These are phyloP conservation scores for Neocrepidodera transversa DNA, from an alignment of 2,888 invertebrate species.

Conservation along the genomic window DNA sequence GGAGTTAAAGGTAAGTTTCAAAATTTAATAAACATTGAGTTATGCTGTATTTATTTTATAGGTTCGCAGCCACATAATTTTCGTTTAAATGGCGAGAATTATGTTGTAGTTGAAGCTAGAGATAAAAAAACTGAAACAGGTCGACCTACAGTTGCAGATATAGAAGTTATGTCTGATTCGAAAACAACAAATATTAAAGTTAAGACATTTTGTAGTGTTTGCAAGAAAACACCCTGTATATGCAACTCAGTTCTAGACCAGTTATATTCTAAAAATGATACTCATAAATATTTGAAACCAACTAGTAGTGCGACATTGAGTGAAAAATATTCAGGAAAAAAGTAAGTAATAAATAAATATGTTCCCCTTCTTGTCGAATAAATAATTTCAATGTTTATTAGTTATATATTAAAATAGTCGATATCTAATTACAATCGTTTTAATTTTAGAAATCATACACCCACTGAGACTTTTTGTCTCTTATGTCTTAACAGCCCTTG, in stretches of 20 bases:
- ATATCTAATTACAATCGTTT: no score
- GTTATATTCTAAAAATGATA: neutral
- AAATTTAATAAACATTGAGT: neutral
- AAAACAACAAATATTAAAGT: slow-evolving; percentile 47
- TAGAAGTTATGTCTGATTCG: slow-evolving; percentile 43
- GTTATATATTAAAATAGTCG: no score
- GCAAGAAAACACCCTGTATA: slow-evolving; percentile 35
- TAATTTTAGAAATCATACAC: neutral
- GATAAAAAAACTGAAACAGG: neutral
- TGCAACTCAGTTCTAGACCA: slow-evolving; percentile 20
- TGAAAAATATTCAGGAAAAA: neutral
- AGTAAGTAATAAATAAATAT: no score
- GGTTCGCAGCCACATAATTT: slow-evolving; percentile 30
- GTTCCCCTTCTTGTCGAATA: no score
- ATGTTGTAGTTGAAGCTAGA: slow-evolving; percentile 31
- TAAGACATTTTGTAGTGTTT: slow-evolving; percentile 37
- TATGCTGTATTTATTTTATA: neutral
- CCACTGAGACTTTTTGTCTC: slow-evolving; percentile 6
- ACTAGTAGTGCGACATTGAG: neutral
- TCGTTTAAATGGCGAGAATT: slow-evolving; percentile 38
- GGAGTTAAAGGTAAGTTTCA: slow-evolving; percentile 13
- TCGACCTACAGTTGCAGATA: slow-evolving; percentile 38
- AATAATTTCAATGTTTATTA: no score
- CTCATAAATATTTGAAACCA: neutral
- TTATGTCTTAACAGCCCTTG: slow-evolving; percentile 8